Percentiles rank a stretch among this genome's conserved stretches.
Conservation (phyloP, 1,140 invertebrate genomes). For the Pseudoatta argentina region DNA sequence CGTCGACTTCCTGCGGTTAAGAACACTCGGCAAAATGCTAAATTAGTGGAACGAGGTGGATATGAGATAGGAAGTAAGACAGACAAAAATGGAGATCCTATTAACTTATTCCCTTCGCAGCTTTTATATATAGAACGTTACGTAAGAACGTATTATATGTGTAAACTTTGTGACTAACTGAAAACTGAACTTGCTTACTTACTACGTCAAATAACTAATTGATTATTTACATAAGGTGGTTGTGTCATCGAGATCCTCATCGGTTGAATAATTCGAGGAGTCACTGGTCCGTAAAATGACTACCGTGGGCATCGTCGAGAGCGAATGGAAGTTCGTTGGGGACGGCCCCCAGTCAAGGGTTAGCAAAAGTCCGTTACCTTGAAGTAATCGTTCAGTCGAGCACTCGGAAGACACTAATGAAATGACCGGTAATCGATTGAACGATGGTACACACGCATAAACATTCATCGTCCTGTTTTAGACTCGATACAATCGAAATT, state of each 20-base stretch:
- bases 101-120: not conserved
- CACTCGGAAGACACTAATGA: constrained; percentile 21
- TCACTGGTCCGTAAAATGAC: constrained; percentile 75
- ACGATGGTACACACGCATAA: not conserved
- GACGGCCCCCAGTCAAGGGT: constrained; percentile 57
- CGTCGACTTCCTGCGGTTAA: constrained; percentile 28
- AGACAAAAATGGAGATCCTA: not conserved
- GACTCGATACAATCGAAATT: not conserved
- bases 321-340: constrained; percentile 66
- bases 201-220: not conserved
- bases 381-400: constrained; percentile 53
- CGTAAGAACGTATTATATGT: not conserved
- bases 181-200: not conserved
- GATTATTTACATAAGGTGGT: constrained; percentile 27
- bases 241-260: constrained; percentile 41
- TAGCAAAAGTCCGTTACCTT: constrained; percentile 60
- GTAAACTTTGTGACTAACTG: not conserved
- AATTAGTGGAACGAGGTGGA: not conserved
- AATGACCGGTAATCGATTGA: constrained; percentile 26
- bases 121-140: not conserved
- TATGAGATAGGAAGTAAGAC: not conserved
- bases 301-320: constrained; percentile 69
- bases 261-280: constrained; percentile 61
- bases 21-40: not conserved
- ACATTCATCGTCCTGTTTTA: not conserved